Conservation (phyloP, 2,797 vertebrate species). For the Merluccius polli region DNA sequence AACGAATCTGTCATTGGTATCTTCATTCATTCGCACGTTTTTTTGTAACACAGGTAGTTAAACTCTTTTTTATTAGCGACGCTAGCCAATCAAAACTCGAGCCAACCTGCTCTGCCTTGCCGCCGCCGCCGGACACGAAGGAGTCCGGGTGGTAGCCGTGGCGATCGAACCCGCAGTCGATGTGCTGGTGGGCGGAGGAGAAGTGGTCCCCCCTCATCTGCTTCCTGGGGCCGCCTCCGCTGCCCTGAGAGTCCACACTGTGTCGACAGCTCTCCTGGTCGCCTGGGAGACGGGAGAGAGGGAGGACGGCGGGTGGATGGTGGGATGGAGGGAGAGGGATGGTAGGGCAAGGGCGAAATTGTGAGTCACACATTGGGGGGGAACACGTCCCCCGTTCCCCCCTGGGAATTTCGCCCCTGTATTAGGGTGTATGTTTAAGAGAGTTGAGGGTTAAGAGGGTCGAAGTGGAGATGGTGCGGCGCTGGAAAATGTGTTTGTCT, state of each 20-base stretch:
- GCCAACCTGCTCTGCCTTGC: conserved; percentile 85
- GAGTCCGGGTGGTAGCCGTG: conserved; percentile 80
- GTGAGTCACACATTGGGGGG: too few relatives aligned
- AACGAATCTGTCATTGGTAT: not conserved
- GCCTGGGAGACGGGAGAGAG: conserved; percentile 58
- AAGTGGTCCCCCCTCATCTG: conserved; percentile 83
- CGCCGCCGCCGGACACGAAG: conserved; percentile 70
- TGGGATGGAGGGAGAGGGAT: not conserved
- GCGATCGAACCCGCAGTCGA: conserved; percentile 85
- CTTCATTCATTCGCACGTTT: not conserved
- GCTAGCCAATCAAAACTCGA: too few relatives aligned
- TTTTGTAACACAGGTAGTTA: not conserved
- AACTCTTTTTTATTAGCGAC: not conserved
- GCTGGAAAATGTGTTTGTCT: not conserved
- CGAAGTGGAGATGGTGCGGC: not conserved
- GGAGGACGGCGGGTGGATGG: not conserved
- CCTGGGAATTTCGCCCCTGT: too few relatives aligned
- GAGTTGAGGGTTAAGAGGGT: not conserved
- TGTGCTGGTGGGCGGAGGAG: conserved; percentile 71
- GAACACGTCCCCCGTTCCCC: too few relatives aligned
- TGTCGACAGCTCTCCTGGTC: conserved; percentile 88
- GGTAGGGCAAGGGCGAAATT: too few relatives aligned
- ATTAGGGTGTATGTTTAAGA: too few relatives aligned
- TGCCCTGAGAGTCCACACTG: conserved; percentile 85
- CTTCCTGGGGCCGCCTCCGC: conserved; percentile 75